These are phyloP conservation scores for Desoria tigrina DNA, from an alignment of 2,888 invertebrate genomes.

Conservation along the genomic window DNA sequence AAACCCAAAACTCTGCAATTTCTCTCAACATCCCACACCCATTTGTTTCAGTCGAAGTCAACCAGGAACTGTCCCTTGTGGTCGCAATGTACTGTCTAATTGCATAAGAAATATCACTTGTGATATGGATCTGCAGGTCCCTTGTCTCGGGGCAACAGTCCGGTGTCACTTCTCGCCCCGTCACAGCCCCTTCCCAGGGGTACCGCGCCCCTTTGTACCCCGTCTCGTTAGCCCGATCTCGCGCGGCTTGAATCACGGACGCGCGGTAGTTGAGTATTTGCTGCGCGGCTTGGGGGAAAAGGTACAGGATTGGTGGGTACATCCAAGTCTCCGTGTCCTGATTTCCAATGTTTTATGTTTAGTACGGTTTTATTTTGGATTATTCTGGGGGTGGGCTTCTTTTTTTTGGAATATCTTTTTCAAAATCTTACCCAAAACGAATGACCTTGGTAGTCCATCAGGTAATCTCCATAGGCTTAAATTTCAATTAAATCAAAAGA, in stretches of 20 bases:
- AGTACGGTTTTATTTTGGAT: conserved; percentile 49
- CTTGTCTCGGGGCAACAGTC: conserved; percentile 53
- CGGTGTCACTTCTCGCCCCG: conserved; percentile 53
- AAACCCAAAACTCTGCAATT: conserved; percentile 53
- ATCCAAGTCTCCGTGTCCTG: conserved; percentile 54
- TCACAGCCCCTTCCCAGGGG: conserved; percentile 53
- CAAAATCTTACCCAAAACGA: conserved; percentile 10
- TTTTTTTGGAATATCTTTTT: too few relatives aligned
- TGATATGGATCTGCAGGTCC: conserved; percentile 52
- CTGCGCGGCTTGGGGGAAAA: conserved; percentile 49
- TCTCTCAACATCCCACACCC: conserved; percentile 51
- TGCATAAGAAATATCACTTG: conserved; percentile 53
- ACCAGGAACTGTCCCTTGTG: conserved; percentile 49
- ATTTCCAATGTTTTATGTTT: too few relatives aligned
- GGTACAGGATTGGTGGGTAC: conserved; percentile 51
- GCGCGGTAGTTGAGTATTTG: conserved; percentile 52
- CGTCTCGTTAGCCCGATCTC: conserved; percentile 46
- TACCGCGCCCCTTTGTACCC: conserved; percentile 50
- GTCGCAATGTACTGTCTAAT: conserved; percentile 51
- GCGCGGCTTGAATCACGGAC: conserved; percentile 42
- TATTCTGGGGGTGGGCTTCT: too few relatives aligned
- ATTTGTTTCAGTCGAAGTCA: conserved; percentile 35
- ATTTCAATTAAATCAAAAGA: neutral
- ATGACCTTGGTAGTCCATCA: conserved; percentile 15
- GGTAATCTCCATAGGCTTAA: neutral